These are phyloP conservation scores for Moxostoma hubbsi DNA, from an alignment of 2,797 vertebrate genomes.

Conservation along the genomic window DNA sequence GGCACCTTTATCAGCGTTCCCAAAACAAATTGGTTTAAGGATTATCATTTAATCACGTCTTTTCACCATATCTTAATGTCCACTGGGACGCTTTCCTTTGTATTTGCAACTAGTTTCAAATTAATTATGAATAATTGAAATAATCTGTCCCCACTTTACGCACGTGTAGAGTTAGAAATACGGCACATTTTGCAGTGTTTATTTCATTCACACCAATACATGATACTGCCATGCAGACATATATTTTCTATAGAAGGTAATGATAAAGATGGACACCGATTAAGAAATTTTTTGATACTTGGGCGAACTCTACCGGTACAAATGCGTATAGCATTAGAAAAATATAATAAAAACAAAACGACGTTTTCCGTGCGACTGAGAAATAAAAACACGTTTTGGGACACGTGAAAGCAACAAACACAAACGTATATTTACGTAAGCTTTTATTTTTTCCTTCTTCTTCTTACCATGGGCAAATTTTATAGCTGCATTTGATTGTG, in stretches of 20 bases:
- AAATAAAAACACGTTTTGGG: not conserved
- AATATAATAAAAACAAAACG: conserved; percentile 34
- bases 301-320: conserved; percentile 93
- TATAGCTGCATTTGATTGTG: too few relatives aligned
- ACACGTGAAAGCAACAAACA: not conserved
- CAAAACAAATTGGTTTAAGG: conserved; percentile 76
- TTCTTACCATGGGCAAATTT: too few relatives aligned
- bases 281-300: conserved; percentile 80
- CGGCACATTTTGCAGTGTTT: conserved; percentile 23
- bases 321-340: conserved; percentile 78
- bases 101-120: conserved; percentile 56
- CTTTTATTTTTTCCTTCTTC: too few relatives aligned
- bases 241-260: conserved; percentile 12
- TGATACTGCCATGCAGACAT: not conserved
- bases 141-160: conserved; percentile 22
- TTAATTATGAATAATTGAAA: conserved; percentile 62
- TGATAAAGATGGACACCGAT: conserved; percentile 4
- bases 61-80: conserved; percentile 65
- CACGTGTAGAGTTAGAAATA: conserved; percentile 28
- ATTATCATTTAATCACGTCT: conserved; percentile 82
- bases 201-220: not conserved
- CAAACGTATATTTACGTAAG: not conserved
- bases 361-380: not conserved
- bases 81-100: conserved; percentile 45
- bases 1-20: conserved; percentile 69